Conservation (phyloP, 2,888 invertebrate species). For the Netelia virgata region DNA sequence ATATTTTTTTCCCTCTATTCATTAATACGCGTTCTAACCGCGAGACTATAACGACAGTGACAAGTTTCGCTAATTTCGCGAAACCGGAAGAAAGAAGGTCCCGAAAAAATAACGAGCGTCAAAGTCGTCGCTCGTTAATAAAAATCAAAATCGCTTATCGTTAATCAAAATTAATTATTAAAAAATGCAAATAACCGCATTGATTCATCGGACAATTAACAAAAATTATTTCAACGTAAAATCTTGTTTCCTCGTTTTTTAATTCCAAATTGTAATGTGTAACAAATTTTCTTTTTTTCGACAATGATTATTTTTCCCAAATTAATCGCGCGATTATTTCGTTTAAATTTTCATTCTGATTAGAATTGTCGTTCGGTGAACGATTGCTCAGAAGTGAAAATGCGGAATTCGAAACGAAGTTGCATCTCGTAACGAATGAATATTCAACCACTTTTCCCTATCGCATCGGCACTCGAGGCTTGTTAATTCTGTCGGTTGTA, state of each 20-base stretch:
- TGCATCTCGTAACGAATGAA: constrained; percentile 7
- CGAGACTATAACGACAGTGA: background rate
- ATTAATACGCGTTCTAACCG: background rate
- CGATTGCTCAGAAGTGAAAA: background rate
- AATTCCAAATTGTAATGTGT: too few species aligned
- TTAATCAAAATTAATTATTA: too few species aligned
- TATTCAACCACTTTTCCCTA: background rate
- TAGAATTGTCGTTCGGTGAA: too few species aligned
- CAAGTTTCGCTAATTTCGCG: background rate
- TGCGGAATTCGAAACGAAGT: background rate
- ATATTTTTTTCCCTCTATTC: background rate
- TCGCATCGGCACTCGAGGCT: background rate
- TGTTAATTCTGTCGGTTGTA: background rate
- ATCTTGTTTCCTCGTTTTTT: too few species aligned
- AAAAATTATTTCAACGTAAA: too few species aligned
- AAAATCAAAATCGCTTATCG: too few species aligned
- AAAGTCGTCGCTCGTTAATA: too few species aligned
- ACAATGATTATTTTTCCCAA: background rate
- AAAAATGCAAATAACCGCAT: too few species aligned
- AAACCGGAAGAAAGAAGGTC: background rate
- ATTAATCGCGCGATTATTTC: background rate
- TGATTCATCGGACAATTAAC: too few species aligned
- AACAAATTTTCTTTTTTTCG: too few species aligned
- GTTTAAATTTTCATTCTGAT: background rate
- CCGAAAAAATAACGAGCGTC: background rate